Evolutionary conservation across 2,797 vertebrate genomes (phyloP).

Genomic region (Nyctalus aviator): DNA sequence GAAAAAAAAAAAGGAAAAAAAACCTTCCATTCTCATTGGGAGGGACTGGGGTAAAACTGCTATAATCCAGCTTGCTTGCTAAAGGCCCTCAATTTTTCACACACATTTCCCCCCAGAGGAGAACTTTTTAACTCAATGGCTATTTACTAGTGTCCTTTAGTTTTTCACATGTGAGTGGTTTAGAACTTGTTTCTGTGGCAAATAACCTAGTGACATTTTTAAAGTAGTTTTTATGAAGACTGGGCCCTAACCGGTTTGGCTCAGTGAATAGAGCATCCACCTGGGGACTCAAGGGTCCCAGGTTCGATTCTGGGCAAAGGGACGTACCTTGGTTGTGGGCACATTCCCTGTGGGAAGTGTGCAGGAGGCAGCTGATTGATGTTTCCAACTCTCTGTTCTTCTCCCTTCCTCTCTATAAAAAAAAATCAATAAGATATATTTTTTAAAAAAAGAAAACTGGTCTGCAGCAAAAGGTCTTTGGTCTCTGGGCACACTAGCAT

Average conservation of each 20-base stretch:
- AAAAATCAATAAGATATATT: too few species aligned
- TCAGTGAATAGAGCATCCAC: too few species aligned
- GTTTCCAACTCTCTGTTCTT: too few species aligned
- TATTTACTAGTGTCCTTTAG: conserved; percentile 27
- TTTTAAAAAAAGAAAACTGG: neutral
- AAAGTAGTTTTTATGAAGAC: neutral
- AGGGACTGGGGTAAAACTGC: conserved; percentile 19
- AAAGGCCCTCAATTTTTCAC: conserved; percentile 50
- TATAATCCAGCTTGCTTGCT: conserved; percentile 56
- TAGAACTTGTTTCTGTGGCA: conserved; percentile 34
- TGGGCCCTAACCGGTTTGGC: too few species aligned
- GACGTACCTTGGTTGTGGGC: too few species aligned
- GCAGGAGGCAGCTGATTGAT: too few species aligned
- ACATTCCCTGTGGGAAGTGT: too few species aligned
- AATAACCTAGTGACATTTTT: conserved; percentile 13
- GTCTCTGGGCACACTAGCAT: neutral
- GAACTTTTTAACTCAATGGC: conserved; percentile 45
- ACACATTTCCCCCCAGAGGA: neutral
- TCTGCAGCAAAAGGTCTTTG: neutral
- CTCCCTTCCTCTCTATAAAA: too few species aligned
- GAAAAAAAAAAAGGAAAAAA: neutral
- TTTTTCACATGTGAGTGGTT: neutral
- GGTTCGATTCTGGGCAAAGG: too few species aligned
- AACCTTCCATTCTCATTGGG: conserved; percentile 2
- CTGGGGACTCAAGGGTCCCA: too few species aligned